These are phyloP conservation scores for Oikopleura albicans DNA, from an alignment of 23 tunicate species.

Conservation along the genomic window DNA sequence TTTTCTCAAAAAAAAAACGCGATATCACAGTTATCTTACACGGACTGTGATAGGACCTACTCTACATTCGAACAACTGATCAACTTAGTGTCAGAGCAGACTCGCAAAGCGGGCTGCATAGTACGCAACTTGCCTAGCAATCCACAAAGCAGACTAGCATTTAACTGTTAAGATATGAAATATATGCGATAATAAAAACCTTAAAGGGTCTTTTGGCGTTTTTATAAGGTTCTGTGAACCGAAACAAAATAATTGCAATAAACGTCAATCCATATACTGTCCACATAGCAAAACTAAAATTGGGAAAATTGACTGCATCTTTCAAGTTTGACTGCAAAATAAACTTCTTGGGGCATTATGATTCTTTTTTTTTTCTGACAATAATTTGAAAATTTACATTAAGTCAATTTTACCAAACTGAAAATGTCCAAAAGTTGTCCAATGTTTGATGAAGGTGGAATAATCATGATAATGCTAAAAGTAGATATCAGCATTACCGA, in stretches of 20 bases:
- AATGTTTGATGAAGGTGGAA: slow-evolving; percentile 48
- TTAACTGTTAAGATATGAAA: not conserved
- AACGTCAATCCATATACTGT: slow-evolving; percentile 62
- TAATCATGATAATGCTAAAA: slow-evolving; percentile 57
- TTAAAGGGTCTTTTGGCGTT: slow-evolving; percentile 33
- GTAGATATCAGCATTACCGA: slow-evolving; percentile 21
- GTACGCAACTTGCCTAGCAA: not conserved
- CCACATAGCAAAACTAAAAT: slow-evolving; percentile 76
- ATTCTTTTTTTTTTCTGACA: too few relatives aligned
- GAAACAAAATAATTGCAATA: slow-evolving; percentile 40
- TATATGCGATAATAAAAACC: slow-evolving; percentile 19
- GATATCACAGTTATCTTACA: too few relatives aligned
- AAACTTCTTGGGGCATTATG: too few relatives aligned
- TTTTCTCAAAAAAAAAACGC: too few relatives aligned
- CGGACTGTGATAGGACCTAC: too few relatives aligned
- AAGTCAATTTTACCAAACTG: too few relatives aligned
- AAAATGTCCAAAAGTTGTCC: slow-evolving; percentile 53
- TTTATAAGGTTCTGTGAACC: slow-evolving; percentile 37
- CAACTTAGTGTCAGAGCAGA: too few relatives aligned
- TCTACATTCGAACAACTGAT: too few relatives aligned
- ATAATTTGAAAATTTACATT: too few relatives aligned
- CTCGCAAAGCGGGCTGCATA: too few relatives aligned
- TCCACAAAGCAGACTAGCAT: not conserved
- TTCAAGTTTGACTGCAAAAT: too few relatives aligned
- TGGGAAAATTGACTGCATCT: too few relatives aligned